phyloP scores from a whole-genome alignment of 64 coral and sea anemone genomes.

The Pocillopora damicornis region DNA sequence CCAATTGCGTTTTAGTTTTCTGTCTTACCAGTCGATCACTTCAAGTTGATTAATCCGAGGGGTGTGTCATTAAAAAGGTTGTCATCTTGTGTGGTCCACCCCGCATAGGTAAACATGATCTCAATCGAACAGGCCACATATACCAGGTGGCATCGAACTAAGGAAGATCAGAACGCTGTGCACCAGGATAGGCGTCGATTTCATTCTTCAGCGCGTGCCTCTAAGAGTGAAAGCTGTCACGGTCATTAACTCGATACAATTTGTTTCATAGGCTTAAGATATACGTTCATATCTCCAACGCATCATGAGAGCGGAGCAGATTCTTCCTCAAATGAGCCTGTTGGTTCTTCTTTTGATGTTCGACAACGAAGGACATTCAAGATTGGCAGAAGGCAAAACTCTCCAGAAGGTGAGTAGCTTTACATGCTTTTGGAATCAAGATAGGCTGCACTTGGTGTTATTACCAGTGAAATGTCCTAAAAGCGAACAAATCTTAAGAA shows the following conservation, averaged over 20 bases:
- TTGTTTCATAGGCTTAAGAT: conserved; percentile 16
- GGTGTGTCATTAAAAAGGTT: conserved; percentile 33
- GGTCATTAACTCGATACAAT: conserved; percentile 11
- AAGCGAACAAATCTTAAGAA: neutral
- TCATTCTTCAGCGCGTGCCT: neutral
- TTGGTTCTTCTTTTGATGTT: conserved; percentile 14
- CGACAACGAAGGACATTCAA: neutral
- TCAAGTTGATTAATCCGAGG: conserved; percentile 45
- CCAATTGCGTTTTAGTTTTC: conserved; percentile 39
- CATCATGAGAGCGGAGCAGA: neutral
- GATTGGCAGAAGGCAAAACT: conserved; percentile 22
- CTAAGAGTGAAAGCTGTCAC: neutral
- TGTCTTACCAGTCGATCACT: conserved; percentile 29
- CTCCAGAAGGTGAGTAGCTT: conserved; percentile 9
- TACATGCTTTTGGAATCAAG: neutral
- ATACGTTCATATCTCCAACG: neutral
- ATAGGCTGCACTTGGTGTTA: neutral
- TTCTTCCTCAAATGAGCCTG: conserved; percentile 10
- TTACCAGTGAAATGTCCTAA: neutral
- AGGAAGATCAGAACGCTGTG: conserved; percentile 22
- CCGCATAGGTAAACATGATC: conserved; percentile 39
- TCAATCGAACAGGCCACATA: conserved; percentile 3
- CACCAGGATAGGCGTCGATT: neutral
- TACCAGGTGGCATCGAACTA: conserved; percentile 18
- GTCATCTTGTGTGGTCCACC: conserved; percentile 33